Evolutionary conservation across 2,888 invertebrate species (phyloP), one percentile per base, ranked within the genome.

Genomic region (Drosophila colorata): DNA sequence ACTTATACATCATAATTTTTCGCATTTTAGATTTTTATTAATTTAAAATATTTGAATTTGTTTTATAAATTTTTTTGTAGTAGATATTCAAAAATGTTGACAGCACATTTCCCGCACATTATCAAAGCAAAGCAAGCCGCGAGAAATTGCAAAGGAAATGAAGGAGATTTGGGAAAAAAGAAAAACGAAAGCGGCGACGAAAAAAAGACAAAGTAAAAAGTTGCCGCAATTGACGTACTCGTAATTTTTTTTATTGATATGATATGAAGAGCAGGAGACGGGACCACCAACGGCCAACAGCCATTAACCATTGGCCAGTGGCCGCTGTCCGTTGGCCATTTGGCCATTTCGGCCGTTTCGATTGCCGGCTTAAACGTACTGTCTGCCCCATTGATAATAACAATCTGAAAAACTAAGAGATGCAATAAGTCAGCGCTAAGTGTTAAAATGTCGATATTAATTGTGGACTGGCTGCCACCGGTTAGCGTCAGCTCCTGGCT

Each of bases 371-470:
- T 73, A 78, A 79, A 69, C 79, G 80, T 48, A 77, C 64, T 79
- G 76, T 60, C 63, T 74, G 69, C 69, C 67, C 68, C 80, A 71
- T 73, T 84, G 85, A 87, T 86, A 87, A 79, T 80, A 85, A 74
- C 87, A 79, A 83, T 86, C 85, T 69, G 64, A 65, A 85, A 78
- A 80, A 87, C 77, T 88, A 79, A 89, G 79, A 89, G 85, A 82
- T 79, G 88, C 88, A 81, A 90, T 90, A 87, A 87, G 84, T 90
- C 88, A 87, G 76, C 65, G 78, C 76, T 85, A 89, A 90, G 90
- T 90, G 90, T 90, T 90, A 90, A 90, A 89, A 88, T 89, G 89
- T 90, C 89, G 88, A 90, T 89, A 89, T 89, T 90, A 90, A 90
- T 89, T 89, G 87, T 83, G 78, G 81, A 78, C 78, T 80, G 69